A percentile compares a stretch with the other conserved stretches of the same genome.
Evolutionary conservation across 2,797 vertebrate species (phyloP).

Genomic region (Vireo griseus): DNA sequence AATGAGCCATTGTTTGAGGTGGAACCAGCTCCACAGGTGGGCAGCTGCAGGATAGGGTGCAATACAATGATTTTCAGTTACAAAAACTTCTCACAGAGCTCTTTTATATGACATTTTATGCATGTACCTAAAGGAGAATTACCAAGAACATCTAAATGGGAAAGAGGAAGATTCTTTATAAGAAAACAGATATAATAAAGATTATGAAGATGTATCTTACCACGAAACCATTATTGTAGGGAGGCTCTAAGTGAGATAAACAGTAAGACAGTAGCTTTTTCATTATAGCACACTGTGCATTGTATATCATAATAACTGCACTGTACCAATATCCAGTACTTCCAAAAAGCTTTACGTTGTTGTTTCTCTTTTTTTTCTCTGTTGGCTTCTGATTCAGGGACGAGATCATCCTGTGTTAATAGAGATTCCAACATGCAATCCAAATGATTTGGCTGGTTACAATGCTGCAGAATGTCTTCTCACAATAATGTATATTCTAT

Average conservation of each 20-base stretch:
- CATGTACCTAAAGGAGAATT: neutral
- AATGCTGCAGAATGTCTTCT: neutral
- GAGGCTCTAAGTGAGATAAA: neutral
- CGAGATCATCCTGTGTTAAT: neutral
- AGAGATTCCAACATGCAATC: fast-evolving
- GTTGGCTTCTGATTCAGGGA: neutral
- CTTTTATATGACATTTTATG: neutral
- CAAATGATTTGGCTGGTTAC: neutral
- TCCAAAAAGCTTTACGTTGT: neutral
- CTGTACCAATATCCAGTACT: neutral
- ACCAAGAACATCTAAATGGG: neutral
- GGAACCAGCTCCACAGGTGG: neutral
- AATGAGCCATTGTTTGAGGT: neutral
- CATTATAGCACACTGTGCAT: neutral
- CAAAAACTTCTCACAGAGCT: neutral
- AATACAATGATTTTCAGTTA: neutral
- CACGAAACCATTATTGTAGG: neutral
- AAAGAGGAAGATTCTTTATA: neutral
- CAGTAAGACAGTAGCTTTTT: neutral
- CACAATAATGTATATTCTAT: neutral
- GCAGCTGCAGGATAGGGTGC: neutral
- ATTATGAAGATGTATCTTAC: neutral
- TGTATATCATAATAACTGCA: neutral
- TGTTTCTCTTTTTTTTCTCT: neutral
- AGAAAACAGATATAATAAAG: neutral